Conservation (phyloP, 2,113 vertebrate species). For the Chionodraco myersi region DNA sequence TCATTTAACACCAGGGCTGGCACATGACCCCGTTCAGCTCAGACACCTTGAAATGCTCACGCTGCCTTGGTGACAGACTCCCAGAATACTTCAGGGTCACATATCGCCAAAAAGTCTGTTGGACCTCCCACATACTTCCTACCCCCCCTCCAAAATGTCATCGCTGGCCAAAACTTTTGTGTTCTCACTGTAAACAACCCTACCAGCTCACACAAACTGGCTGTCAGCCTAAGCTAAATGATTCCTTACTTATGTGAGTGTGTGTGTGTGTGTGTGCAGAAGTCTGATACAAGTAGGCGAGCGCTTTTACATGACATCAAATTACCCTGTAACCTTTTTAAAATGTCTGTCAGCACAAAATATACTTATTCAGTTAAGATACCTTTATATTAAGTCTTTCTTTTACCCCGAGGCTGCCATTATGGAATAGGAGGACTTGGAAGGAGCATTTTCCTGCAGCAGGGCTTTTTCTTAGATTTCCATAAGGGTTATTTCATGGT, state of each 20-base stretch:
- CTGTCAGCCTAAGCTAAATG: conserved; percentile 46
- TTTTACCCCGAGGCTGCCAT: conserved; percentile 19
- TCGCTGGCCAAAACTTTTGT: conserved; percentile 27
- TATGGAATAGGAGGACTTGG: conserved; percentile 13
- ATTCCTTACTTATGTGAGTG: conserved; percentile 1
- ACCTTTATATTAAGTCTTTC: conserved; percentile 3
- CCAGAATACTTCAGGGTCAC: conserved; percentile 70
- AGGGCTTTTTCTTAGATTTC: conserved; percentile 27
- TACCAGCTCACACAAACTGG: conserved; percentile 41
- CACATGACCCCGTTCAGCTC: conserved; percentile 39
- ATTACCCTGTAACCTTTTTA: conserved; percentile 29
- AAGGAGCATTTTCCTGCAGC: conserved; percentile 1
- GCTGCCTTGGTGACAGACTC: conserved; percentile 55
- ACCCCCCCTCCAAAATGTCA: conserved; percentile 8
- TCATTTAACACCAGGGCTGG: conserved; percentile 44
- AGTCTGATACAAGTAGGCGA: background rate
- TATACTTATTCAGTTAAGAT: conserved; percentile 26
- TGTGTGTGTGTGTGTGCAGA: background rate
- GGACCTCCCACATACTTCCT: conserved; percentile 44
- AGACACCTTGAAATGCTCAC: conserved; percentile 57
- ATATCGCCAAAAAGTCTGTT: conserved; percentile 46
- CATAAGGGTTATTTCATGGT: conserved; percentile 32
- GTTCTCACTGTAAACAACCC: conserved; percentile 56
- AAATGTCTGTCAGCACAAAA: conserved; percentile 14
- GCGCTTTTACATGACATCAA: conserved; percentile 10